Percentiles rank a stretch among this genome's conserved stretches.
These are phyloP conservation scores for Sylvicapra grimmia DNA, from an alignment of 2,113 vertebrate species.

Conservation along the genomic window DNA sequence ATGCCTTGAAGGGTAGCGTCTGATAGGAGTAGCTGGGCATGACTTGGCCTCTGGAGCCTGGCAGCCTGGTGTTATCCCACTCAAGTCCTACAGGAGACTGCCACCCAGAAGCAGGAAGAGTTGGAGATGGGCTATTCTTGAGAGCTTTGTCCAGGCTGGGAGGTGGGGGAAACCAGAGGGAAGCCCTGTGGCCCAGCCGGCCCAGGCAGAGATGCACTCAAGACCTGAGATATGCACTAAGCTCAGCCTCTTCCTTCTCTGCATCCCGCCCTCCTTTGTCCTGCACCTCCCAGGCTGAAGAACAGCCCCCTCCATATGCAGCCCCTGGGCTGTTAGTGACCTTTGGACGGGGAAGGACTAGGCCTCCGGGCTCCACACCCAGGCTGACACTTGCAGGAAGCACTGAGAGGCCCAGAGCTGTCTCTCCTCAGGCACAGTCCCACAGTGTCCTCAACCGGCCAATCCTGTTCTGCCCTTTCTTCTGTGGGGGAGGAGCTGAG, in stretches of 20 bases:
- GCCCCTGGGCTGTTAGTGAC: slow-evolving; percentile 55
- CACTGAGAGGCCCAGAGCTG: slow-evolving; percentile 27
- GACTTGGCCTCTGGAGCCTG: background rate
- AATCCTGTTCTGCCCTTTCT: slow-evolving; percentile 37
- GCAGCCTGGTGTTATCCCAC: background rate
- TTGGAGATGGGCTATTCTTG: background rate
- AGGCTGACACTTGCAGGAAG: background rate
- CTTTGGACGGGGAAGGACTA: slow-evolving; percentile 55
- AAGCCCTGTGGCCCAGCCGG: background rate
- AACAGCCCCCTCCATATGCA: background rate
- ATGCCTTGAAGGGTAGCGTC: background rate
- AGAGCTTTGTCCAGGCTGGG: background rate
- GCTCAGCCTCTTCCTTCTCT: background rate
- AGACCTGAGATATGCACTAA: background rate
- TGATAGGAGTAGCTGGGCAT: background rate
- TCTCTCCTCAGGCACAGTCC: background rate
- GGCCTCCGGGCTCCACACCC: background rate
- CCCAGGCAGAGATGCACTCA: background rate
- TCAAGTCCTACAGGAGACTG: background rate
- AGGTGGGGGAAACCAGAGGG: background rate
- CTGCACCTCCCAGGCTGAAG: background rate
- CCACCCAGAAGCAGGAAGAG: background rate
- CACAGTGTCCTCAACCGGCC: slow-evolving; percentile 8
- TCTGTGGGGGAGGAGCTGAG: background rate
- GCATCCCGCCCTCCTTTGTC: background rate